Conservation (phyloP, 2,113 vertebrate species). For the Dipodomys spectabilis region DNA sequence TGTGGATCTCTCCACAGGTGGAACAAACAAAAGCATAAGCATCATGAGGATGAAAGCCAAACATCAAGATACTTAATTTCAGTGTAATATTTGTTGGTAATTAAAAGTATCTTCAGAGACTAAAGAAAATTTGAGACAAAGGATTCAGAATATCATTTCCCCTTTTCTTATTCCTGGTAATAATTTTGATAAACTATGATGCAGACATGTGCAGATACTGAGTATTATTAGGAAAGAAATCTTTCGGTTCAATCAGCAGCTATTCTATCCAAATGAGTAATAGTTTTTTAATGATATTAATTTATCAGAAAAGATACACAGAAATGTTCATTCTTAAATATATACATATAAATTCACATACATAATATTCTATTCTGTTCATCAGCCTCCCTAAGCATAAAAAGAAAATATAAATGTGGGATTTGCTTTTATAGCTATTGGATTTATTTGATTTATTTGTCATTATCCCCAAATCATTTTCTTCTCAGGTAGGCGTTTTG, state of each 20-base stretch:
- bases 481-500: background rate
- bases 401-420: background rate
- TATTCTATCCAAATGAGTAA: slow-evolving; percentile 25
- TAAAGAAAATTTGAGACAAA: slow-evolving; percentile 40
- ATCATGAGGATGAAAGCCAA: slow-evolving; percentile 5
- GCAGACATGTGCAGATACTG: too few relatives aligned
- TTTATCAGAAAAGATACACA: background rate
- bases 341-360: background rate
- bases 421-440: background rate
- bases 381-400: background rate
- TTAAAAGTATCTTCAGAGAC: slow-evolving; percentile 43
- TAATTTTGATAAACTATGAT: background rate
- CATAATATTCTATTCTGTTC: background rate
- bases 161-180: background rate
- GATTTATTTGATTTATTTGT: background rate
- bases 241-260: background rate
- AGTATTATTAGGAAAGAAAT: slow-evolving; percentile 41
- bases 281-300: background rate
- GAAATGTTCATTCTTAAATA: background rate
- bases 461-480: background rate
- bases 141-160: slow-evolving; percentile 21
- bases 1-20: background rate
- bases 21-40: background rate
- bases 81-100: slow-evolving; percentile 31
- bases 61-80: slow-evolving; percentile 26